Base-by-base conservation (phyloP, 2,888 invertebrate genomes). In the Vesta saturnalis region DNA sequence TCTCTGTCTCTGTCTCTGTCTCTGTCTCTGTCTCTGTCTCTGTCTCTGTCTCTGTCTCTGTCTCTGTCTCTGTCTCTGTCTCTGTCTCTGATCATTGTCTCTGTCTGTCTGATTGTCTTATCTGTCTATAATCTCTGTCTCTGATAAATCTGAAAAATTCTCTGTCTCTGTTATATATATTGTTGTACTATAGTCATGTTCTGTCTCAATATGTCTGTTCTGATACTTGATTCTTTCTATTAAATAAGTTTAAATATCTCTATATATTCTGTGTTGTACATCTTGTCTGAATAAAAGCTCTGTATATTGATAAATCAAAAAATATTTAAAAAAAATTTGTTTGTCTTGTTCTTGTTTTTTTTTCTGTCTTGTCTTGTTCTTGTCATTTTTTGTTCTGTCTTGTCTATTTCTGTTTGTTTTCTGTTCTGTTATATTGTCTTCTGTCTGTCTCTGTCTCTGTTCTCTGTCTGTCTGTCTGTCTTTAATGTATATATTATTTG, bases 351-450 rank as follows among this genome's bases (percentile, higher is more conserved):
- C 70, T 59, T 74, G 70, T 63, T 76, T 74, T 64, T 75, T 76
- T 61, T 78, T 77, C 57, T 76, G 74, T 64, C 52, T 57, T 62
- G 59, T 49, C 67, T 64, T 39, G 22, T 52, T 47, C 3, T 68
- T 61, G 61, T 64, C 60, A 52, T 61, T 66, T 47, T 63, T 74
- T 18, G 59, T 55, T 61, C 60, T 52, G 46, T 67, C 54, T 68
- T 64, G 67, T 78, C 79, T 72, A 80, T 81, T 21, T 78, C 75
- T 16, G 35, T 73, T 70, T 47, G 72, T 67, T 39, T 72, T 66
- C 14, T 74, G 72, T 47, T 67, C 61, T 61, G 70, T 65, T 65
- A 67, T 74, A 74, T 23, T 66, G 63, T 15, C 65, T 69, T 68
- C 30, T 10, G 5, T 30, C 10, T 30, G 5, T 30, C 10, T 30